phyloP scores from a whole-genome alignment of 2,113 vertebrate species.

The Zosterops pallidus region DNA sequence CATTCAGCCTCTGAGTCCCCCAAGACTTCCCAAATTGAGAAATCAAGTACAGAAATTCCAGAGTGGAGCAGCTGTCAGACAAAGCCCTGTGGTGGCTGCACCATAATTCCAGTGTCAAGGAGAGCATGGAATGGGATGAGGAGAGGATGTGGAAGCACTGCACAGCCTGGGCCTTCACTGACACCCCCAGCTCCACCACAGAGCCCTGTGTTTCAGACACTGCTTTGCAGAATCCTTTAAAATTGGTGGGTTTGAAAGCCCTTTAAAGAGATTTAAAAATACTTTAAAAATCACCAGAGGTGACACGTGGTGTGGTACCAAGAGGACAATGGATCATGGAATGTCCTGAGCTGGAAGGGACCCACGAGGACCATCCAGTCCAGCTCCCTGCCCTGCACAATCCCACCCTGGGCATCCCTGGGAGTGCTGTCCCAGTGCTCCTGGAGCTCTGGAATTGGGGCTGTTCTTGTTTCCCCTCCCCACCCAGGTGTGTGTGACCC shows the following conservation, averaged over 20 bases:
- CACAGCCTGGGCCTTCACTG: neutral
- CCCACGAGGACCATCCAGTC: neutral
- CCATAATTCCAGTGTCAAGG: neutral
- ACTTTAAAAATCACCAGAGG: neutral
- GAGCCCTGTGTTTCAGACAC: neutral
- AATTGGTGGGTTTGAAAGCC: neutral
- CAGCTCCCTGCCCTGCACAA: neutral
- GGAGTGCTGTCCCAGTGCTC: rapidly evolving
- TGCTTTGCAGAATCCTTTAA: neutral
- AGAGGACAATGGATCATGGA: neutral
- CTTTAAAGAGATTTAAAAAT: neutral
- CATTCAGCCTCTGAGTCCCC: neutral
- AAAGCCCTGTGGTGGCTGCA: neutral
- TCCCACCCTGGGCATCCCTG: neutral
- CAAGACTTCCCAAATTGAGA: neutral
- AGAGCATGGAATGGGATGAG: neutral
- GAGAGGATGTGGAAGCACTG: neutral
- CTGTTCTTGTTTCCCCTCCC: neutral
- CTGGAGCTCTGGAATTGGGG: neutral
- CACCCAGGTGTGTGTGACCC: neutral
- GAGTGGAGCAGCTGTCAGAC: neutral
- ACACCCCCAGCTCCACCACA: neutral
- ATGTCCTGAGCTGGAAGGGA: neutral
- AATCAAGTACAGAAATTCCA: neutral
- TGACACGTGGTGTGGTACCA: neutral